Conservation (phyloP, 2,888 invertebrate species). For the Trissolcus japonicus region DNA sequence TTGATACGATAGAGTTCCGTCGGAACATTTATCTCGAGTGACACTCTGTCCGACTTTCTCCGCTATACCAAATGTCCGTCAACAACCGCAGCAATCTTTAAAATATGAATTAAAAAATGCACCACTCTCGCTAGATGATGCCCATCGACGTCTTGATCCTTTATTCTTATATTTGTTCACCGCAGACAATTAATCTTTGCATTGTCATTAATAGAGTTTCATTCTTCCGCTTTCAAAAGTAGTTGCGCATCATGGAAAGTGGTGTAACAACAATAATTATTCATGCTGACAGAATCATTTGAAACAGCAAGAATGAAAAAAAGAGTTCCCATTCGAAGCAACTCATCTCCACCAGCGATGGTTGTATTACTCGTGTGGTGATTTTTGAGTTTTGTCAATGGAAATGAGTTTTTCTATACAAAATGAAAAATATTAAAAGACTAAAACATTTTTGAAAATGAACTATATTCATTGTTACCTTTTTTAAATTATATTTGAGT, state of each 20-base stretch:
- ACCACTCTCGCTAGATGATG: not conserved
- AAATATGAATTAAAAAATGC: constrained; percentile 1
- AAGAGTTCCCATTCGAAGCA: not conserved
- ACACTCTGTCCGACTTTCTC: constrained; percentile 67
- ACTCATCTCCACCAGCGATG: too few relatives aligned
- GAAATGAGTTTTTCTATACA: too few relatives aligned
- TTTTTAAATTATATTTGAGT: too few relatives aligned
- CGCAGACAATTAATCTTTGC: constrained; percentile 36
- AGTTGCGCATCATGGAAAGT: not conserved
- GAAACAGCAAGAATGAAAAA: not conserved
- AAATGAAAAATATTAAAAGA: too few relatives aligned
- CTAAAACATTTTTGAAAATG: too few relatives aligned
- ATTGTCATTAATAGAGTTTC: constrained; percentile 7
- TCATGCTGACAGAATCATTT: not conserved
- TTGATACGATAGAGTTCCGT: constrained; percentile 40
- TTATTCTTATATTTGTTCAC: constrained; percentile 15
- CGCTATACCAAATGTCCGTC: constrained; percentile 61
- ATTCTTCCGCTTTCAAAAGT: constrained; percentile 8
- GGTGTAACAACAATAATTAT: constrained; percentile 4
- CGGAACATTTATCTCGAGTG: constrained; percentile 71
- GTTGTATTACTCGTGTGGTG: too few relatives aligned
- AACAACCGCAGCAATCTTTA: constrained; percentile 53
- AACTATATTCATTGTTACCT: too few relatives aligned
- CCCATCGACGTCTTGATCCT: constrained; percentile 7
- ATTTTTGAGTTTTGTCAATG: too few relatives aligned